Evolutionary conservation across 1,140 invertebrate species (phyloP), one percentile per base, ranked within the genome.

Genomic region (Phymorhynchus buccinoides): DNA sequence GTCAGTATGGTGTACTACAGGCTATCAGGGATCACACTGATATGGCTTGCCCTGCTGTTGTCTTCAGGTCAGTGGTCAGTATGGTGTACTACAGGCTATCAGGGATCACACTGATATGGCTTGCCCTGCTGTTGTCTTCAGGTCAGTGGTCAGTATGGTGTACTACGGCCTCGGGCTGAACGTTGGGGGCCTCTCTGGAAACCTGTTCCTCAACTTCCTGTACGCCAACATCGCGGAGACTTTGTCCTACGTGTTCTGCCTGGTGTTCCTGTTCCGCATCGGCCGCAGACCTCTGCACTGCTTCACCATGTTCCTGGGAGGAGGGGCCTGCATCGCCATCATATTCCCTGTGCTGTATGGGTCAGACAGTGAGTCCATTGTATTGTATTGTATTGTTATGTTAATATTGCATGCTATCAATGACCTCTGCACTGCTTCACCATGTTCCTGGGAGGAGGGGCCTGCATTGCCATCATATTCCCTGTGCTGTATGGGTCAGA

Each of bases 151-250:
- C 27, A 89, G 88, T 71, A 89, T 88, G 85, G 89, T 89, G 39
- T 91, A 90, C 82, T 91, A 89, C 71, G 90, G 91, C 9, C 92
- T 96, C 95, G 96, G 94, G 88, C 91, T 92, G 88, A 89, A 90
- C 82, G 88, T 89, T 4, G 90, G 89, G 0, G 87, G 89, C 78
- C 86, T 92, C 0, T 88, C 88, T 18, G 88, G 92, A 30, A 87
- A 89, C 85, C 84, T 93, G 84, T 93, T 93, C 87, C 52, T 91
- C 39, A 92, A 92, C 84, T 90, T 90, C 52, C 80, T 89, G 1
- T 85, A 91, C 39, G 87, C 88, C 30, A 96, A 96, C 1, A 91
- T 95, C 16, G 96, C 97, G 0, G 97, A 97, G 93, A 94, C 97
- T 86, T 96, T 96, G 0, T 96, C 95, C 6, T 89, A 91, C 84